phyloP scores from a whole-genome alignment of 92 coral and sea anemone genomes.

The Desmophyllum pertusum region DNA sequence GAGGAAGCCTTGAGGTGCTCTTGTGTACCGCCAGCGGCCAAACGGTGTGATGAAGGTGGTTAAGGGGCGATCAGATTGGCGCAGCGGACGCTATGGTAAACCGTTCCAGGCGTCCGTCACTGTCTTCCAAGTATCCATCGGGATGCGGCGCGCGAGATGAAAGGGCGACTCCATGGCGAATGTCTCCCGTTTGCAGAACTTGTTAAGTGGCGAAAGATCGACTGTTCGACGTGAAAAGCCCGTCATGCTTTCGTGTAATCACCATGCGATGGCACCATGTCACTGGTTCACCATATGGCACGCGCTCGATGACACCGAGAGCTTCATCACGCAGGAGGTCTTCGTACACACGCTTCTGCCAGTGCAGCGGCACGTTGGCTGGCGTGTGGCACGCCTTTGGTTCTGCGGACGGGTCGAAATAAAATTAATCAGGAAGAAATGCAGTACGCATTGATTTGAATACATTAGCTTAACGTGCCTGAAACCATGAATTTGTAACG shows the following conservation, averaged over 20 bases:
- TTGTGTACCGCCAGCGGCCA: slow-evolving; percentile 80
- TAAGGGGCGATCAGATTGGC: slow-evolving; percentile 42
- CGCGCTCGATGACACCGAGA: slow-evolving; percentile 68
- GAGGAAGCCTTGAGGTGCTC: slow-evolving; percentile 82
- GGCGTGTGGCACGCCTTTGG: slow-evolving; percentile 71
- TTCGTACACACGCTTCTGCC: slow-evolving; percentile 61
- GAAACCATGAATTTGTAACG: no score
- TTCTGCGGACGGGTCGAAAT: slow-evolving; percentile 39
- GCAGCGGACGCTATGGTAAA: slow-evolving; percentile 61
- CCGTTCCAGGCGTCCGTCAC: slow-evolving; percentile 70
- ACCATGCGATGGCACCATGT: slow-evolving; percentile 76
- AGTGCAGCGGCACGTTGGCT: slow-evolving; percentile 56
- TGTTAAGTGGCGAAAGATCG: slow-evolving; percentile 59
- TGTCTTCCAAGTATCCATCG: slow-evolving; percentile 61
- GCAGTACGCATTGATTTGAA: no score
- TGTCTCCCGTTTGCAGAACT: slow-evolving; percentile 57
- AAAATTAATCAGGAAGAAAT: no score
- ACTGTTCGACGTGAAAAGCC: slow-evolving; percentile 74
- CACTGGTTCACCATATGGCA: slow-evolving; percentile 73
- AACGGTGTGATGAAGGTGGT: slow-evolving; percentile 63
- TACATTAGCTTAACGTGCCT: no score
- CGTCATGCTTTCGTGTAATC: slow-evolving; percentile 72
- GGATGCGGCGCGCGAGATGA: slow-evolving; percentile 67
- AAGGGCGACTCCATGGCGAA: slow-evolving; percentile 61
- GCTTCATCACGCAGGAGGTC: slow-evolving; percentile 71